Conservation (phyloP, 2,888 invertebrate genomes). For the Pyrocoelia pectoralis region DNA sequence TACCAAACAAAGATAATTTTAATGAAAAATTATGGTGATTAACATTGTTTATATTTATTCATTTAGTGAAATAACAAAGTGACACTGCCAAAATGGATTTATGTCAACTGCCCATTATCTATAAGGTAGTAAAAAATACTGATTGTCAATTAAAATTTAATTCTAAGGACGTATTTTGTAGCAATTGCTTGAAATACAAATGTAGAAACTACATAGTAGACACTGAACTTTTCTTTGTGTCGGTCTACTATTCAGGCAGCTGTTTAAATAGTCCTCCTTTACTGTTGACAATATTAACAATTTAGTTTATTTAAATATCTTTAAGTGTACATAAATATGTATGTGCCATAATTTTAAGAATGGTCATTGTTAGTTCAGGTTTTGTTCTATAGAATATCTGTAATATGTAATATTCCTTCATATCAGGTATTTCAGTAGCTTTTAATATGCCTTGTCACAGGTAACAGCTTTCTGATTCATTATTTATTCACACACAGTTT, state of each 20-base stretch:
- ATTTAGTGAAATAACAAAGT: not conserved
- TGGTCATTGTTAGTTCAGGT: not conserved
- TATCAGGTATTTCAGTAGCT: not conserved
- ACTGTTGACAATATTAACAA: conserved; percentile 5
- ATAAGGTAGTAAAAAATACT: conserved; percentile 27
- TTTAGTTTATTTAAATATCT: not conserved
- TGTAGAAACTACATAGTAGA: not conserved
- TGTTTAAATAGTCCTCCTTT: not conserved
- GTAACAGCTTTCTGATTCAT: not conserved
- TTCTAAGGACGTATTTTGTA: conserved; percentile 27
- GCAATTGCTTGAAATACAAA: conserved; percentile 20
- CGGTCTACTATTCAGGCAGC: conserved; percentile 4
- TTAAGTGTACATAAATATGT: not conserved
- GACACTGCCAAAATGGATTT: conserved; percentile 28
- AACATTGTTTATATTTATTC: no score
- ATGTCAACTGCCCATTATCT: conserved; percentile 21
- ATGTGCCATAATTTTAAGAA: conserved; percentile 8
- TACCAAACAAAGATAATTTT: no score
- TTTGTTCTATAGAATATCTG: not conserved
- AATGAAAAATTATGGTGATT: no score
- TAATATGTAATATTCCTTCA: not conserved
- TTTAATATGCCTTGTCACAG: not conserved
- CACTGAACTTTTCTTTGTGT: not conserved
- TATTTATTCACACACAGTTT: no score
- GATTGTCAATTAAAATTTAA: conserved; percentile 33